phyloP scores from a whole-genome alignment of 2,888 invertebrate genomes.

The Lymantria dispar region DNA sequence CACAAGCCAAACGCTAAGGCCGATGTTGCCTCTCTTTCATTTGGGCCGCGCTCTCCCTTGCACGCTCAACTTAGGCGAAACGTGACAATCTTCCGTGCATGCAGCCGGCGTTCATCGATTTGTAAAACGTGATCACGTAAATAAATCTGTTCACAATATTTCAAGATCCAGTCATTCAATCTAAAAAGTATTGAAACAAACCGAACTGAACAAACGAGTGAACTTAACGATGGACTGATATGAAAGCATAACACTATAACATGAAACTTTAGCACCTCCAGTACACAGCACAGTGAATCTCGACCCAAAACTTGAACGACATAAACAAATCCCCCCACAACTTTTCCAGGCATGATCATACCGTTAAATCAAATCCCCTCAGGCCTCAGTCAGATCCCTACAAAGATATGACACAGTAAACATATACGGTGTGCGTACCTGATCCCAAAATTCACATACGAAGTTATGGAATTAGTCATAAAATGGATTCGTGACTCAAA shows the following conservation, averaged over 20 bases:
- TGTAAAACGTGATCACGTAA: too few species aligned
- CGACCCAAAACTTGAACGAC: slow-evolving; percentile 19
- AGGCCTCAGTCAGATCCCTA: slow-evolving; percentile 51
- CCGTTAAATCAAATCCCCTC: slow-evolving; percentile 66
- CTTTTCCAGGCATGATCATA: slow-evolving; percentile 42
- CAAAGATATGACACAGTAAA: slow-evolving; percentile 70
- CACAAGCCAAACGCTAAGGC: too few species aligned
- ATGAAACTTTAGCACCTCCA: slow-evolving; percentile 3
- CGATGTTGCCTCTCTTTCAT: too few species aligned
- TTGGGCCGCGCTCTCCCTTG: too few species aligned
- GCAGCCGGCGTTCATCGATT: too few species aligned
- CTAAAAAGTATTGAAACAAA: too few species aligned
- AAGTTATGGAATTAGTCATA: slow-evolving; percentile 83
- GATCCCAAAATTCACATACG: slow-evolving; percentile 80
- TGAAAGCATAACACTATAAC: neutral
- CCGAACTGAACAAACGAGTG: too few species aligned
- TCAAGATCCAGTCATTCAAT: too few species aligned
- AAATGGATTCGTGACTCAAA: slow-evolving; percentile 82
- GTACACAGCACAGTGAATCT: slow-evolving; percentile 6
- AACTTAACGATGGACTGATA: too few species aligned
- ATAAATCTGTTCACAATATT: too few species aligned
- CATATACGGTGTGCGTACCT: slow-evolving; percentile 61
- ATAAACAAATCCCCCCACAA: slow-evolving; percentile 29
- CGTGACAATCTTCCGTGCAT: too few species aligned
- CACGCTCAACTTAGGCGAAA: too few species aligned